These are phyloP conservation scores for Crypturellus tataupa DNA, from an alignment of 2,797 vertebrate species.

Conservation along the genomic window DNA sequence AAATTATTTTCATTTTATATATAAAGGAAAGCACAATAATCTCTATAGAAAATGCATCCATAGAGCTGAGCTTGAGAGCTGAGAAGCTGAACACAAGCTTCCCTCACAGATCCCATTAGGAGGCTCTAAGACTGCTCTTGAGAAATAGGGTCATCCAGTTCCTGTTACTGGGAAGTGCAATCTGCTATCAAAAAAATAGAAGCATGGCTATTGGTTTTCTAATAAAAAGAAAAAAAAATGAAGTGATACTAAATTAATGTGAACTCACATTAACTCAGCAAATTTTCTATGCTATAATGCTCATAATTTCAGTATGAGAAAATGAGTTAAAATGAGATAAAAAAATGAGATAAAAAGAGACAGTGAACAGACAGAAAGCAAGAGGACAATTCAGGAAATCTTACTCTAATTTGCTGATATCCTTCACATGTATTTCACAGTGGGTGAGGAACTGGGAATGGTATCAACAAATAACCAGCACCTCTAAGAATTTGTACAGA, in stretches of 20 bases:
- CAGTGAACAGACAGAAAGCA: neutral
- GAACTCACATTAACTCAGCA: neutral
- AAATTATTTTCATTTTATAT: neutral
- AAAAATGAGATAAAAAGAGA: neutral
- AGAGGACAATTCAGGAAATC: neutral
- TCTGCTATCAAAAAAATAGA: neutral
- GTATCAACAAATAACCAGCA: neutral
- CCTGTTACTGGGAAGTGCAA: neutral
- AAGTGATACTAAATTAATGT: neutral
- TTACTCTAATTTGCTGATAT: neutral
- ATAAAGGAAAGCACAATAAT: neutral
- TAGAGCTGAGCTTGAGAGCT: neutral
- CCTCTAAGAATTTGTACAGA: neutral
- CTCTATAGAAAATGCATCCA: neutral
- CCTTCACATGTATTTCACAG: neutral
- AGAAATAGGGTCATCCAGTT: neutral
- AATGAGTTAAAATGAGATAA: neutral
- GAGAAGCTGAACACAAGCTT: neutral
- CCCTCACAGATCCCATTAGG: neutral
- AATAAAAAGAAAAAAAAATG: neutral
- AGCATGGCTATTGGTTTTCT: neutral
- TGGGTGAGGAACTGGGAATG: neutral
- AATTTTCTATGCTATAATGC: neutral
- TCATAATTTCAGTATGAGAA: neutral
- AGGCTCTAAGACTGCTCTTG: neutral